phyloP scores from a whole-genome alignment of 2,113 vertebrate genomes.

The Phycodurus eques region DNA sequence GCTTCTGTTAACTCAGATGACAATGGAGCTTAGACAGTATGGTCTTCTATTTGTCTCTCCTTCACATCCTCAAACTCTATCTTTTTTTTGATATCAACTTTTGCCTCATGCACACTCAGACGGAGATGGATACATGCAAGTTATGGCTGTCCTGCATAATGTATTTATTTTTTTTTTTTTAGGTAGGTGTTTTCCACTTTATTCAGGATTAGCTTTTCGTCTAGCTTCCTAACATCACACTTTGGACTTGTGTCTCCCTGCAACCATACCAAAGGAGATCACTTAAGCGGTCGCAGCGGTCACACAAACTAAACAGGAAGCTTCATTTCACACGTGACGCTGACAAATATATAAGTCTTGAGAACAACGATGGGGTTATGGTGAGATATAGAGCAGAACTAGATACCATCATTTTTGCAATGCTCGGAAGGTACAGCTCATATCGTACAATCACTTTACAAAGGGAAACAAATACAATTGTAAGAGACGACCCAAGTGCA shows the following conservation, averaged over 20 bases:
- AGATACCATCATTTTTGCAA: slow-evolving; percentile 56
- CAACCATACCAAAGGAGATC: slow-evolving; percentile 29
- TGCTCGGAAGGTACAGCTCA: slow-evolving; percentile 61
- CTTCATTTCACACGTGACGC: slow-evolving; percentile 42
- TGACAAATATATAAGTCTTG: slow-evolving; percentile 54
- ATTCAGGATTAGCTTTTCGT: slow-evolving; percentile 7
- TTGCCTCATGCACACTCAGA: slow-evolving; percentile 40
- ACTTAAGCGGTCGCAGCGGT: slow-evolving; percentile 56
- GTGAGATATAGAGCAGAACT: slow-evolving; percentile 63
- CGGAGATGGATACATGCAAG: slow-evolving; percentile 44
- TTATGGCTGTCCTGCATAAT: slow-evolving; percentile 4
- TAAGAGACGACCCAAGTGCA: slow-evolving; percentile 37
- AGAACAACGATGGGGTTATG: slow-evolving; percentile 47
- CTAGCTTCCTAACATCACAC: slow-evolving; percentile 20
- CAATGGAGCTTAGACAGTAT: slow-evolving; percentile 42
- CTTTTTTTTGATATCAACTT: slow-evolving; percentile 17
- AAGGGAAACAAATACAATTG: slow-evolving; percentile 44
- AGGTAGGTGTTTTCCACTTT: slow-evolving; percentile 38
- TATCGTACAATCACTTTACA: slow-evolving; percentile 46
- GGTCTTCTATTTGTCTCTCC: slow-evolving; percentile 33
- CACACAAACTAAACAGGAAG: slow-evolving; percentile 67
- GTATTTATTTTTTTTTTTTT: slow-evolving; percentile 23
- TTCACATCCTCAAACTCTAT: slow-evolving; percentile 40
- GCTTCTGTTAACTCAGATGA: slow-evolving; percentile 64
- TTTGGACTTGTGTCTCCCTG: slow-evolving; percentile 23